Evolutionary conservation across 2,797 vertebrate species (phyloP).

Genomic region (Salmo trutta): DNA sequence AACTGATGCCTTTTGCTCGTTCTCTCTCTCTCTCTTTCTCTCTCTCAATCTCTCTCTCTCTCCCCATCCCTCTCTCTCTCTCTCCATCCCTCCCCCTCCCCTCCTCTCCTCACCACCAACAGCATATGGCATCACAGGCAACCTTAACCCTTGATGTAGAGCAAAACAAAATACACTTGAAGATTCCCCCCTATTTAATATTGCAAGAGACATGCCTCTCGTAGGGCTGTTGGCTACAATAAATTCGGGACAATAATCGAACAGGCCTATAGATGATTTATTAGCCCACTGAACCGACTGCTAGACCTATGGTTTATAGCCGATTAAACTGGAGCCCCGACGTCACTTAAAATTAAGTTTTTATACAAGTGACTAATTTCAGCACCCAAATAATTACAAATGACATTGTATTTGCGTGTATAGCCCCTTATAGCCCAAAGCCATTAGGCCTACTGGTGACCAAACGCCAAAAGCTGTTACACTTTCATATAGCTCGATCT

Average conservation of each 20-base stretch:
- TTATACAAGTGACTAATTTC: too few relatives aligned
- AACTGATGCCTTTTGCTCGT: conserved; percentile 27
- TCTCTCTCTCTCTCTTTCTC: background rate
- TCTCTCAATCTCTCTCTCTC: background rate
- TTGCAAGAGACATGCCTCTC: background rate
- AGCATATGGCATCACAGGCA: conserved; percentile 22
- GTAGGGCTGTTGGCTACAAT: background rate
- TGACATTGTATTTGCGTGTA: background rate
- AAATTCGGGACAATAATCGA: background rate
- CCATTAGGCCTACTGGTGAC: background rate
- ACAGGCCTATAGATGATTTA: too few relatives aligned
- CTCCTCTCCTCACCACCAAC: conserved; percentile 11
- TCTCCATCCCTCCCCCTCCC: too few relatives aligned
- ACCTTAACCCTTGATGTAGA: conserved; percentile 29
- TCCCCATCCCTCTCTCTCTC: background rate
- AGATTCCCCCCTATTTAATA: background rate
- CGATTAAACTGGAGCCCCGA: too few relatives aligned
- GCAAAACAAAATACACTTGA: background rate
- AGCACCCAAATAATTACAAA: too few relatives aligned
- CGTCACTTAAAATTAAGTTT: too few relatives aligned
- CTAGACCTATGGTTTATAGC: too few relatives aligned
- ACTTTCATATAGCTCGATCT: background rate
- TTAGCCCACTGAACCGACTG: too few relatives aligned
- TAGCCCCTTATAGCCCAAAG: background rate
- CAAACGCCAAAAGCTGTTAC: background rate